Evolutionary conservation across 2,797 vertebrate genomes (phyloP).

Genomic region (Coilia nasus): DNA sequence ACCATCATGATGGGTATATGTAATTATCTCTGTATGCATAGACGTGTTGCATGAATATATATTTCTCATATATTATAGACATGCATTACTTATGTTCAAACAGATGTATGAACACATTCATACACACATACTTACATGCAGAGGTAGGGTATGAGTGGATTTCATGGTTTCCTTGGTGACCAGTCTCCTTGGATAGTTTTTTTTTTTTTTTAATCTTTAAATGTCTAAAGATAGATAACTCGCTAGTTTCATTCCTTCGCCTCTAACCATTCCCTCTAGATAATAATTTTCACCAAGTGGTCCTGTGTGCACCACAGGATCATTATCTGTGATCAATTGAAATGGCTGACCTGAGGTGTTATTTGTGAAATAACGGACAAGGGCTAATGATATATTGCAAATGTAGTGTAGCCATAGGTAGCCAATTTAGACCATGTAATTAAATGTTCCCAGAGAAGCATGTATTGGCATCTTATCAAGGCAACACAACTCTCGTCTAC

Average conservation of each 20-base stretch:
- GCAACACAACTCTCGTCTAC: too few species aligned
- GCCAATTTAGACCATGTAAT: background rate
- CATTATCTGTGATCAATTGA: background rate
- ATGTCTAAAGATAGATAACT: background rate
- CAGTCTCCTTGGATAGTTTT: background rate
- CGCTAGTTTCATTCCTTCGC: background rate
- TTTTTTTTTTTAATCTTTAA: background rate
- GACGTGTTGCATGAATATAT: too few species aligned
- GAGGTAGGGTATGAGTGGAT: background rate
- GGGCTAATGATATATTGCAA: background rate
- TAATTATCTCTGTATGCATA: too few species aligned
- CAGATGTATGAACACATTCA: background rate
- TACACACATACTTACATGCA: background rate
- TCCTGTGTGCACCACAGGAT: too few species aligned
- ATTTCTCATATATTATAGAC: too few species aligned
- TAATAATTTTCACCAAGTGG: background rate
- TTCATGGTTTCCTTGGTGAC: constrained; percentile 6
- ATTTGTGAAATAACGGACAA: background rate
- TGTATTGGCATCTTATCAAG: background rate
- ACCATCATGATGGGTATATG: too few species aligned
- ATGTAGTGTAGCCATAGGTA: background rate
- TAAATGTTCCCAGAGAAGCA: background rate
- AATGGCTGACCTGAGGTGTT: background rate
- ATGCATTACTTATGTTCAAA: background rate
- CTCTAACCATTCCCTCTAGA: background rate